phyloP scores from a whole-genome alignment of 2,797 vertebrate genomes.

The Mycteria americana region DNA sequence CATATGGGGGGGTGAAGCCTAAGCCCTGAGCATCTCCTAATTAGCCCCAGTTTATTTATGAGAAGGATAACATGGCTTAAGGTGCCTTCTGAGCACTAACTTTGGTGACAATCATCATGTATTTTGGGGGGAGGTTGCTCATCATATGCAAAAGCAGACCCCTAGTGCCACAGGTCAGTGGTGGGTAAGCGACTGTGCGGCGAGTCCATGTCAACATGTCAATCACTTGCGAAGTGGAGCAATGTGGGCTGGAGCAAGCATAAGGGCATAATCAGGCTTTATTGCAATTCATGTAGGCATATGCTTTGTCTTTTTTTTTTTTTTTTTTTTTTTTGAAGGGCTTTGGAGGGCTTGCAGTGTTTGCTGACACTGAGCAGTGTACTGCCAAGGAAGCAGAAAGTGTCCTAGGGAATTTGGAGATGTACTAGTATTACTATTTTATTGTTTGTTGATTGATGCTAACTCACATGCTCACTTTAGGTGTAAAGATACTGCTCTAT shows the following conservation, averaged over 20 bases:
- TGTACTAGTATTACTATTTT: neutral
- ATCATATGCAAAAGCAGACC: neutral
- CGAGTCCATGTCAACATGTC: rapidly evolving
- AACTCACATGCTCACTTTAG: neutral
- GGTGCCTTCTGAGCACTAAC: neutral
- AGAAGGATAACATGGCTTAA: neutral
- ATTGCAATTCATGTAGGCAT: rapidly evolving
- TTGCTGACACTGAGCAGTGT: neutral
- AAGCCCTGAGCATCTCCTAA: neutral
- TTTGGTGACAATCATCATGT: neutral
- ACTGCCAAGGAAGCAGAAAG: neutral
- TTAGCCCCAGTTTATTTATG: neutral
- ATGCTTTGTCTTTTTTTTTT: neutral
- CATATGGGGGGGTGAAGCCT: neutral
- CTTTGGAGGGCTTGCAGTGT: neutral
- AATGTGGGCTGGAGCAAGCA: too few relatives aligned
- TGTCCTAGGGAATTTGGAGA: neutral
- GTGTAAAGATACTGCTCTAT: neutral
- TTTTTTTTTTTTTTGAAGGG: neutral
- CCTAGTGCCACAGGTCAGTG: neutral
- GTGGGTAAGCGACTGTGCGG: rapidly evolving
- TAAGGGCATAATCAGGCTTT: neutral
- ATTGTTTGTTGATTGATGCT: neutral
- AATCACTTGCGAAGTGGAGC: neutral
- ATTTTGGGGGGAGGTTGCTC: neutral